phyloP scores from a whole-genome alignment of 2,888 invertebrate genomes.

The Drosophila gaucha region DNA sequence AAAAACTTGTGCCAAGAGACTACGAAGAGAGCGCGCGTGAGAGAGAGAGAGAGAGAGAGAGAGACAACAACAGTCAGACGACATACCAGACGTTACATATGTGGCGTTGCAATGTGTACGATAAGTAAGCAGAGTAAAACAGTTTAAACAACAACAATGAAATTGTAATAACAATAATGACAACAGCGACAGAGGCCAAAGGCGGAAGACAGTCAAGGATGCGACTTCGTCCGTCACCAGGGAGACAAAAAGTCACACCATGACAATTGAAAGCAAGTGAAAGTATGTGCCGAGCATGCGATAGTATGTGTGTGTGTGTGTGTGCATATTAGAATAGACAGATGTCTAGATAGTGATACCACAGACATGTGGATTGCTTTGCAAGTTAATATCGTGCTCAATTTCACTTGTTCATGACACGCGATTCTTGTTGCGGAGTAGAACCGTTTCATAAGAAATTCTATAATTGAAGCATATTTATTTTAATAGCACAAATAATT shows the following conservation, averaged over 20 bases:
- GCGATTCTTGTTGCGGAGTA: neutral
- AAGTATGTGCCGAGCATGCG: conserved; percentile 15
- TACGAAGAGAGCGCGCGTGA: neutral
- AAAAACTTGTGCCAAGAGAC: conserved; percentile 24
- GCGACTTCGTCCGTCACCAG: conserved; percentile 41
- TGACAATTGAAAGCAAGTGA: conserved; percentile 30
- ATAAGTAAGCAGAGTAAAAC: conserved; percentile 59
- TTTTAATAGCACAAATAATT: neutral
- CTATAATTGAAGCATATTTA: neutral
- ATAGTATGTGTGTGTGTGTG: conserved; percentile 7
- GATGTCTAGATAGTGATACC: conserved; percentile 25
- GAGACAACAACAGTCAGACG: conserved; percentile 16
- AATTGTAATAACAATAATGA: conserved; percentile 68
- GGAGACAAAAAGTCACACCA: conserved; percentile 52
- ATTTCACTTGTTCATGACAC: conserved; percentile 15
- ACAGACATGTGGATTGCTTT: conserved; percentile 24
- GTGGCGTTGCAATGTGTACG: conserved; percentile 51
- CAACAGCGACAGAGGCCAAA: conserved; percentile 38
- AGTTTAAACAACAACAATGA: conserved; percentile 53
- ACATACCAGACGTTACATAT: conserved; percentile 51
- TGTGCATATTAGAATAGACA: conserved; percentile 34
- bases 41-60: neutral
- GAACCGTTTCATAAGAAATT: conserved; percentile 1
- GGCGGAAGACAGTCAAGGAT: conserved; percentile 33
- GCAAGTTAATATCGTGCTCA: conserved; percentile 28